phyloP scores from a whole-genome alignment of 2,888 invertebrate genomes.

The Eilema sororculum region DNA sequence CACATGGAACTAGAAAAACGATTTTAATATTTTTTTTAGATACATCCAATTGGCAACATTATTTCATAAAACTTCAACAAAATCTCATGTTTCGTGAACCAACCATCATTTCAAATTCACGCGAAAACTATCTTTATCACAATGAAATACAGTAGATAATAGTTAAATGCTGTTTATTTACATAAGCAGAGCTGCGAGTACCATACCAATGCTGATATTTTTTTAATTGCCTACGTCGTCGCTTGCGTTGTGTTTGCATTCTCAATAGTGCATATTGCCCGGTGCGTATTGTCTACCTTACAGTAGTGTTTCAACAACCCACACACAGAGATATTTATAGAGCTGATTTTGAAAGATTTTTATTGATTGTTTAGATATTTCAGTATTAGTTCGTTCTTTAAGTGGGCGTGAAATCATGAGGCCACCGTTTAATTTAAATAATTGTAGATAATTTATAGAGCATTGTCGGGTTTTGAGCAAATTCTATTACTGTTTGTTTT shows the following conservation, averaged over 20 bases:
- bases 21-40: not conserved
- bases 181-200: constrained; percentile 41
- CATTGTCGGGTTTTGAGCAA: too few species aligned
- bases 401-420: not conserved
- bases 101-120: rapidly evolving
- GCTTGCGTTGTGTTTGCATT: constrained; percentile 54
- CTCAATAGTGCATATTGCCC: constrained; percentile 59
- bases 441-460: too few species aligned
- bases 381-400: too few species aligned
- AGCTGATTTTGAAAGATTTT: constrained; percentile 41
- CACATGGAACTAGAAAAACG: too few species aligned
- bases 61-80: constrained; percentile 7
- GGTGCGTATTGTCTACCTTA: constrained; percentile 69
- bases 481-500: too few species aligned
- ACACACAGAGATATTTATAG: constrained; percentile 50
- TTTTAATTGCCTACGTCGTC: constrained; percentile 55
- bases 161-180: not conserved
- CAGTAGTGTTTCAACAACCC: constrained; percentile 53
- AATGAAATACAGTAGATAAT: not conserved
- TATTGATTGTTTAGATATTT: not conserved
- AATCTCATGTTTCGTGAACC: constrained; percentile 3
- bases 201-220: constrained; percentile 52
- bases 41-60: not conserved
- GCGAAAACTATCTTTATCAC: not conserved
- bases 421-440: not conserved